Percentiles rank a stretch among this genome's conserved stretches.
These are phyloP conservation scores for Lithodes maja DNA, from an alignment of 2,888 invertebrate genomes.

Conservation along the genomic window DNA sequence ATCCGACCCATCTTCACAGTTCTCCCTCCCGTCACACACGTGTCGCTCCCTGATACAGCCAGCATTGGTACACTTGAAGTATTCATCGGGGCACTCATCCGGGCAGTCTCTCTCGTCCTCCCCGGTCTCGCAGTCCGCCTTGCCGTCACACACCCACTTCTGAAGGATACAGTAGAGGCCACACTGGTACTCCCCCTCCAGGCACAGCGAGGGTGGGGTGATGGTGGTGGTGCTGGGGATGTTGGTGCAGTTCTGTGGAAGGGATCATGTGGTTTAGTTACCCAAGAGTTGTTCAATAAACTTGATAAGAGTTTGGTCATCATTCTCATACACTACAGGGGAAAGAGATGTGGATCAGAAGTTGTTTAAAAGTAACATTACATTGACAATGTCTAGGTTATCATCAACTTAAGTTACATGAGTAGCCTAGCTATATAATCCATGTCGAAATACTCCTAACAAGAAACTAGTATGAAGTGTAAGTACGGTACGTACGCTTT, in stretches of 20 bases:
- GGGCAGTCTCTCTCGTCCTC: conserved; percentile 50
- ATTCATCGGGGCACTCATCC: conserved; percentile 8
- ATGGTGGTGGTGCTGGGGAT: not conserved
- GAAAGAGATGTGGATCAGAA: too few species aligned
- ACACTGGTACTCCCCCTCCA: conserved; percentile 54
- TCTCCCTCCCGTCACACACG: conserved; percentile 86
- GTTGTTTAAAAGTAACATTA: too few species aligned
- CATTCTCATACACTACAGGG: too few species aligned
- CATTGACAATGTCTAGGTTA: too few species aligned
- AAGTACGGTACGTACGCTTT: conserved; percentile 39
- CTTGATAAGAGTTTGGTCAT: too few species aligned
- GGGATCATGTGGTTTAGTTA: too few species aligned
- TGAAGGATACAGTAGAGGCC: conserved; percentile 54
- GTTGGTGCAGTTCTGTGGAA: conserved; percentile 13
- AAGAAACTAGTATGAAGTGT: not conserved
- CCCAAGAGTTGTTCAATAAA: too few species aligned
- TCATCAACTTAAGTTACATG: too few species aligned
- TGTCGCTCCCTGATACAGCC: conserved; percentile 33
- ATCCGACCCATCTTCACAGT: conserved; percentile 87
- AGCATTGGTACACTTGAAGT: conserved; percentile 53
- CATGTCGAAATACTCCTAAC: too few species aligned
- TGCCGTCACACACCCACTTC: conserved; percentile 58
- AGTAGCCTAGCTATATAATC: too few species aligned
- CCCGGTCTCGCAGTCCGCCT: conserved; percentile 52
- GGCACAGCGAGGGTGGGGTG: conserved; percentile 1